Base-by-base conservation (phyloP, 2,888 invertebrate species). In the Rhorus exstirpatorius region DNA sequence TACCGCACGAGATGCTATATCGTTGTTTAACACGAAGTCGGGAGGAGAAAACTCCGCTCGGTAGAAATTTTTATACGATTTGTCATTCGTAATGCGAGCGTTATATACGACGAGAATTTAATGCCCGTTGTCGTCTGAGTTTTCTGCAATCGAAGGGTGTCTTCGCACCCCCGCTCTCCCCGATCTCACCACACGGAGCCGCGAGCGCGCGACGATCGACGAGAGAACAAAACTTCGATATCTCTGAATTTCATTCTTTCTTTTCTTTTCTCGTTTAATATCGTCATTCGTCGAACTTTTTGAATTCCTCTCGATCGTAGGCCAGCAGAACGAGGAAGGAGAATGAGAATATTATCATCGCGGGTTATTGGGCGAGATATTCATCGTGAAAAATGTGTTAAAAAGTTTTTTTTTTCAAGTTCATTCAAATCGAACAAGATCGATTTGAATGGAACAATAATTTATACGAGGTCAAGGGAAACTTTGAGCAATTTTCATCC, bases 251-350 rank as follows among this genome's bases (percentile, higher is more conserved):
- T 17, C 35, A 35, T 72, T 61, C 24, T 53, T 46, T 60, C 8
- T 74, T 53, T 51, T 14, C 21, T 17, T 51, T 10, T 24, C 74
- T 24, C 46, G 63, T 65, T 70, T 21, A 51, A 63, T 75, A 70
- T 80, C 75, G 70, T 35, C 75, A 55, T 75, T 75, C 55, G 75
- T 75, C 75, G 46, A 80, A 80, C 75, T 80, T 75, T 63, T 70
- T 51, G 63, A 75, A 80, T 80, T 70, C 70, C 63, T 61, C 21
- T 49, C 70, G 70, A 38, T 63, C 63, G 63, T 53, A 55, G 78
- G 78, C 44, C 70, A 12, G 17, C 17, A n/a, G 49, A 38, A 24
- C 35, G 19, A 46, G 14, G 24, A 60, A 31, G 2, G 38, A 14
- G 38, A 74, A 74, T 75, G 53, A 46, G 70, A 55, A 80, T 74